phyloP scores from a whole-genome alignment of 1,140 invertebrate species.

The Odontomachus brunneus region DNA sequence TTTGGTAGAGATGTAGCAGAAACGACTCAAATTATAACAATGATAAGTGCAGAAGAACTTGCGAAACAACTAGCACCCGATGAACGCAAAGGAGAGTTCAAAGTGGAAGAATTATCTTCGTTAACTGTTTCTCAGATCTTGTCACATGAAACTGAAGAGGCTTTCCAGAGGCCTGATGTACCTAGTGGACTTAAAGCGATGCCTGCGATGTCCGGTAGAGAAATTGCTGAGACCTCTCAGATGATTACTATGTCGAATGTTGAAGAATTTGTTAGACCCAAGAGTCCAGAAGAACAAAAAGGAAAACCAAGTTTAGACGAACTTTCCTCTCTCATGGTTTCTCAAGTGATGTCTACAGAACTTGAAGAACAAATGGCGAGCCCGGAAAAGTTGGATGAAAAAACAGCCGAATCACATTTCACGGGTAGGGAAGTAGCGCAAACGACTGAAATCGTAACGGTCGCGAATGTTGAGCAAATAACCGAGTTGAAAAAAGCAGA shows the following conservation, averaged over 20 bases:
- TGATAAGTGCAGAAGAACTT: constrained; percentile 71
- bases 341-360: constrained; percentile 78
- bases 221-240: constrained; percentile 79
- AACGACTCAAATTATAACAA: constrained; percentile 75
- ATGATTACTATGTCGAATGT: constrained; percentile 67
- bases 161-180: constrained; percentile 52
- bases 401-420: constrained; percentile 72
- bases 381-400: constrained; percentile 66
- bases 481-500: constrained; percentile 62
- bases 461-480: constrained; percentile 72
- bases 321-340: constrained; percentile 77
- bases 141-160: constrained; percentile 73
- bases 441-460: constrained; percentile 72
- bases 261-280: constrained; percentile 67
- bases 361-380: constrained; percentile 74
- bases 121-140: constrained; percentile 72
- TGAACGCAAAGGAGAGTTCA: constrained; percentile 69
- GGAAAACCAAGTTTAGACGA: constrained; percentile 77
- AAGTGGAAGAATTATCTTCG: constrained; percentile 76
- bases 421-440: constrained; percentile 75
- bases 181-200: constrained; percentile 68
- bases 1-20: constrained; percentile 76
- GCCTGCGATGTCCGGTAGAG: constrained; percentile 72
- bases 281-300: constrained; percentile 72
- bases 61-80: constrained; percentile 64